These are phyloP conservation scores for Menidia menidia DNA, from an alignment of 2,797 vertebrate genomes.

Conservation along the genomic window DNA sequence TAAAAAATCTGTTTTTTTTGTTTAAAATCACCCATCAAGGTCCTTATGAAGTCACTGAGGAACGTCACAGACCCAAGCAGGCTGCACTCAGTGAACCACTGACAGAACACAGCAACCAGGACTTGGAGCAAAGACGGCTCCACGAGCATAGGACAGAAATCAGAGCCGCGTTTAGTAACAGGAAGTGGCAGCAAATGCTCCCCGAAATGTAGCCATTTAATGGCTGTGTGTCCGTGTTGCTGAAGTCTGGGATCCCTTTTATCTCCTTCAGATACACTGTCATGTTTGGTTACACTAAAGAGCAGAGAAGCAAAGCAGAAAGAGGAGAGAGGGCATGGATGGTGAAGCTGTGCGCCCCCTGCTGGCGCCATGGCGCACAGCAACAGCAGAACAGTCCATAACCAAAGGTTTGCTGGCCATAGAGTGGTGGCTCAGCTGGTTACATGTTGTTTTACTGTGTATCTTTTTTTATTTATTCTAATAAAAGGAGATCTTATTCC, in stretches of 20 bases:
- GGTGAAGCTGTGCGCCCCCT: constrained; percentile 58
- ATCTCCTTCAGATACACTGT: constrained; percentile 7
- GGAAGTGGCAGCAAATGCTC: not conserved
- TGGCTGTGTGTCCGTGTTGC: not conserved
- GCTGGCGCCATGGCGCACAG: constrained; percentile 43
- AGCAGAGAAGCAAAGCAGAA: not conserved
- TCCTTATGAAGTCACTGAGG: too few relatives aligned
- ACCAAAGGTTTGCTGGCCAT: too few relatives aligned
- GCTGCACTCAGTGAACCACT: constrained; percentile 4
- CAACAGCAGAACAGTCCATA: not conserved
- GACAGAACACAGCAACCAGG: not conserved
- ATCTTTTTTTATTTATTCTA: too few relatives aligned
- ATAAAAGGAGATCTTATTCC: too few relatives aligned
- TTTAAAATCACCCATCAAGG: too few relatives aligned
- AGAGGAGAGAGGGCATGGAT: not conserved
- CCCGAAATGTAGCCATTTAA: not conserved
- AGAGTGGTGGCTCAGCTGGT: too few relatives aligned
- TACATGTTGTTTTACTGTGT: too few relatives aligned
- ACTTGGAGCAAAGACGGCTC: not conserved
- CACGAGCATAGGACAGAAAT: not conserved
- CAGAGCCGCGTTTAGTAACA: not conserved
- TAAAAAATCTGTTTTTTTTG: too few relatives aligned
- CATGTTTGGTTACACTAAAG: not conserved
- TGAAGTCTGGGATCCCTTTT: not conserved
- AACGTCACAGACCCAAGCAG: not conserved